Evolutionary conservation across 2,888 invertebrate species (phyloP).

Genomic region (Dryomyza anilis): DNA sequence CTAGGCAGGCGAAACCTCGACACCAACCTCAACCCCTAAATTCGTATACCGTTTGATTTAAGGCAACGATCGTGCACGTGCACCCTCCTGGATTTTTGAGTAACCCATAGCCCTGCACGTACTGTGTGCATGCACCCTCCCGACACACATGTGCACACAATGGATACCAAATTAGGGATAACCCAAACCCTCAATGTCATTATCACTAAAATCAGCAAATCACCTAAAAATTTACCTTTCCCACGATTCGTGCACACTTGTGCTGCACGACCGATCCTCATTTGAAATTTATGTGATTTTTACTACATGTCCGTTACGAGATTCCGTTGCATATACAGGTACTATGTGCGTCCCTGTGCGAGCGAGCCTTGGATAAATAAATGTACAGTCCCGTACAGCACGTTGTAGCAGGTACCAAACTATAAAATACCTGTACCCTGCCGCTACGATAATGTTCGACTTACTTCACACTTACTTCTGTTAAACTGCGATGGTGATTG

Average conservation of each 20-base stretch:
- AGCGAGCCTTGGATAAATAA: neutral
- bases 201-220: slow-evolving; percentile 4
- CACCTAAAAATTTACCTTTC: slow-evolving; percentile 23
- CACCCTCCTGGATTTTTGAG: slow-evolving; percentile 12
- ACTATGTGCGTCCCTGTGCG: neutral
- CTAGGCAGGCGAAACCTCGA: neutral
- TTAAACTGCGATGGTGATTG: too few species aligned
- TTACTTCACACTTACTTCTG: too few species aligned
- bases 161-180: too few species aligned
- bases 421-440: too few species aligned
- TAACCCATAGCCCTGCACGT: neutral
- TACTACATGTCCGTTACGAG: neutral
- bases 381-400: neutral
- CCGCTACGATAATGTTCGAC: too few species aligned
- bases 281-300: neutral
- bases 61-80: slow-evolving; percentile 12
- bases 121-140: slow-evolving; percentile 9
- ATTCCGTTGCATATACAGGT: slow-evolving; percentile 7
- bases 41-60: neutral
- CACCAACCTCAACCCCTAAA: neutral
- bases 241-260: slow-evolving; percentile 21
- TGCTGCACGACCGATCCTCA: neutral
- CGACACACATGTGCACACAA: slow-evolving; percentile 18
- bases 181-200: neutral
- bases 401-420: neutral